These are phyloP conservation scores for Phrynocephalus forsythii DNA, from an alignment of 2,797 vertebrate genomes.

Conservation along the genomic window DNA sequence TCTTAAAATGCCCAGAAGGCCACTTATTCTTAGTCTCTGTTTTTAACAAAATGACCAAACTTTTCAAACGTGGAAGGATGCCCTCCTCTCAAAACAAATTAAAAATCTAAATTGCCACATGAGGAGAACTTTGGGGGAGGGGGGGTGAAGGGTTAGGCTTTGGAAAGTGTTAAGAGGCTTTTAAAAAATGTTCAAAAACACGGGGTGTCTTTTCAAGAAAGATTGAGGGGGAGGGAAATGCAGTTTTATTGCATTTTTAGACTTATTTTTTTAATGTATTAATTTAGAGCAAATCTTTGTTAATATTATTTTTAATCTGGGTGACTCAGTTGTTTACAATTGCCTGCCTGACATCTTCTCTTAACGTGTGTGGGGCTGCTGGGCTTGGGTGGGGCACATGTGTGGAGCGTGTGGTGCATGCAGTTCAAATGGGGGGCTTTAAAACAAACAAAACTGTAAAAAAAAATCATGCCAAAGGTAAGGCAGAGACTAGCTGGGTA, in stretches of 20 bases:
- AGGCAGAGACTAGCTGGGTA: constrained; percentile 52
- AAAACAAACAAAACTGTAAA: constrained; percentile 39
- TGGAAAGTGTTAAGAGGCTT: constrained; percentile 12
- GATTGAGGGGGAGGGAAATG: constrained; percentile 42
- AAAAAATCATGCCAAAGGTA: constrained; percentile 54
- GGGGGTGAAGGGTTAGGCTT: not conserved
- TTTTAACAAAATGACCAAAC: not conserved
- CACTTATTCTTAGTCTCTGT: not conserved
- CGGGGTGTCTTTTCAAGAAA: constrained; percentile 36
- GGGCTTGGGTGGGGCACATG: constrained; percentile 13
- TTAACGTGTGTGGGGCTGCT: constrained; percentile 24
- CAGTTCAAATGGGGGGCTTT: constrained; percentile 43
- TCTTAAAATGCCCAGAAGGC: not conserved
- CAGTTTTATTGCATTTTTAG: constrained; percentile 64
- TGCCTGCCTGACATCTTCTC: constrained; percentile 48
- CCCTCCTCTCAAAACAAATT: constrained; percentile 10
- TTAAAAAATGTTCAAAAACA: constrained; percentile 38
- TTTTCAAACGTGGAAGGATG: constrained; percentile 11
- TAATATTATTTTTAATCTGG: constrained; percentile 49
- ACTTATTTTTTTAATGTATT: constrained; percentile 56
- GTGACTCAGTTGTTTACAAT: constrained; percentile 46
- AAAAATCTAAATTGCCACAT: not conserved
- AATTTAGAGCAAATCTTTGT: constrained; percentile 51
- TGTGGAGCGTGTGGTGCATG: constrained; percentile 43
- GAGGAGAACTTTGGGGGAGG: not conserved